Evolutionary conservation across 2,888 invertebrate genomes (phyloP).

Genomic region (Lomographa bimaculata): DNA sequence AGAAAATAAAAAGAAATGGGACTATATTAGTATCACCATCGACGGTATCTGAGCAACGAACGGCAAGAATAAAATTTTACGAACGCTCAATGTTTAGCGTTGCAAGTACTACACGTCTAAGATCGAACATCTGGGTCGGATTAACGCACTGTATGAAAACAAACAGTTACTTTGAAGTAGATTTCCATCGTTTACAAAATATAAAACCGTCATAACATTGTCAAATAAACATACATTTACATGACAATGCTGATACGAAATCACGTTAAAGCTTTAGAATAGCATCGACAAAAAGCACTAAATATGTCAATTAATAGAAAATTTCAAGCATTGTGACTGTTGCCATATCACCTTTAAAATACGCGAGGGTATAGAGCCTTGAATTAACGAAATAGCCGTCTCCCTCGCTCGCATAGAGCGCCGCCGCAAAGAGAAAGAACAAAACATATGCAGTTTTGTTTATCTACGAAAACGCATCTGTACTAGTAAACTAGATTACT

Average conservation of each 20-base stretch:
- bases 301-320: slow-evolving; percentile 73
- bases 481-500: slow-evolving; percentile 62
- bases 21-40: slow-evolving; percentile 51
- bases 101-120: slow-evolving; percentile 3
- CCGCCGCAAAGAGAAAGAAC: slow-evolving; percentile 41
- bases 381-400: slow-evolving; percentile 46
- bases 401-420: slow-evolving; percentile 45
- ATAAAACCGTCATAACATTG: slow-evolving; percentile 50
- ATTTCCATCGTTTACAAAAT: slow-evolving; percentile 40
- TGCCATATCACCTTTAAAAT: slow-evolving; percentile 62
- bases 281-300: slow-evolving; percentile 61
- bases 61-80: slow-evolving; percentile 38
- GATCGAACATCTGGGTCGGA: slow-evolving; percentile 31
- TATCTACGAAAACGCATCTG: slow-evolving; percentile 56
- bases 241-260: slow-evolving; percentile 57
- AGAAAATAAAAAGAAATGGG: slow-evolving; percentile 70
- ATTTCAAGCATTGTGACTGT: slow-evolving; percentile 65
- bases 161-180: slow-evolving; percentile 39
- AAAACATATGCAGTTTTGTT: slow-evolving; percentile 42
- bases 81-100: slow-evolving; percentile 8
- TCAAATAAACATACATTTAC: slow-evolving; percentile 46
- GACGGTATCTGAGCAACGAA: slow-evolving; percentile 32
- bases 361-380: slow-evolving; percentile 48
- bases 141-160: slow-evolving; percentile 36
- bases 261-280: slow-evolving; percentile 53